Percentiles rank a stretch among this genome's conserved stretches.
phyloP scores from a whole-genome alignment of 37 sponge, comb jelly and placozoan species.

The Geodia barretti region DNA sequence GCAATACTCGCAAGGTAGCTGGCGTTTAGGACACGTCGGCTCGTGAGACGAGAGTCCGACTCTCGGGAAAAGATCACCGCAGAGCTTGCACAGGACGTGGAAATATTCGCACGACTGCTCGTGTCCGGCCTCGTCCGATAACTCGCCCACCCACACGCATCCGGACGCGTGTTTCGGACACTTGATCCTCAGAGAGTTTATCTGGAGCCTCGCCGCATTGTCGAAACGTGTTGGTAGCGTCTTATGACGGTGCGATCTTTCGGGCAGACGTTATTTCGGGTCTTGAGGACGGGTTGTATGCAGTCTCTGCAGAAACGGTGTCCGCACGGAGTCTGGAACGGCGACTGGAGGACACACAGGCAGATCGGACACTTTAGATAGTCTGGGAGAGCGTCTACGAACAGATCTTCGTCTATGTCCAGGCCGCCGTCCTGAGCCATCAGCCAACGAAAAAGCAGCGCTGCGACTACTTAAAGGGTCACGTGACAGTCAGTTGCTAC shows the following conservation, averaged over 20 bases:
- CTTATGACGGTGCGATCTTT: constrained; percentile 48
- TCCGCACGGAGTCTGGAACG: constrained; percentile 68
- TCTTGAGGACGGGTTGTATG: constrained; percentile 31
- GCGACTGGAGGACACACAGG: constrained; percentile 37
- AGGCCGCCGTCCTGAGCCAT: background rate
- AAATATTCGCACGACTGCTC: constrained; percentile 14
- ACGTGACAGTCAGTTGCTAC: too few relatives aligned
- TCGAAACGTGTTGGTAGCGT: constrained; percentile 51
- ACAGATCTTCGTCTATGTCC: constrained; percentile 34
- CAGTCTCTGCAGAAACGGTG: constrained; percentile 70
- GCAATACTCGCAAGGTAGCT: constrained; percentile 48
- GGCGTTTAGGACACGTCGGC: constrained; percentile 14
- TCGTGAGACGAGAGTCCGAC: background rate
- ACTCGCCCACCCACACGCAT: constrained; percentile 59
- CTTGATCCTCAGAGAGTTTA: constrained; percentile 44
- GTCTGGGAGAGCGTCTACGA: constrained; percentile 52
- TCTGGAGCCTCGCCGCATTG: constrained; percentile 62
- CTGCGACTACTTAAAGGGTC: too few relatives aligned
- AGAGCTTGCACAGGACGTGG: constrained; percentile 18
- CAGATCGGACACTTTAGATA: constrained; percentile 66
- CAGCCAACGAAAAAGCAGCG: background rate
- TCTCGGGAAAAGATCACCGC: constrained; percentile 2
- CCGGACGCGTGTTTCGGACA: constrained; percentile 42
- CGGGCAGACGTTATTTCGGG: constrained; percentile 56
- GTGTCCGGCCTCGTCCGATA: constrained; percentile 31